Evolutionary conservation across 2,888 invertebrate species (phyloP).

Genomic region (Carterocephalus palaemon): DNA sequence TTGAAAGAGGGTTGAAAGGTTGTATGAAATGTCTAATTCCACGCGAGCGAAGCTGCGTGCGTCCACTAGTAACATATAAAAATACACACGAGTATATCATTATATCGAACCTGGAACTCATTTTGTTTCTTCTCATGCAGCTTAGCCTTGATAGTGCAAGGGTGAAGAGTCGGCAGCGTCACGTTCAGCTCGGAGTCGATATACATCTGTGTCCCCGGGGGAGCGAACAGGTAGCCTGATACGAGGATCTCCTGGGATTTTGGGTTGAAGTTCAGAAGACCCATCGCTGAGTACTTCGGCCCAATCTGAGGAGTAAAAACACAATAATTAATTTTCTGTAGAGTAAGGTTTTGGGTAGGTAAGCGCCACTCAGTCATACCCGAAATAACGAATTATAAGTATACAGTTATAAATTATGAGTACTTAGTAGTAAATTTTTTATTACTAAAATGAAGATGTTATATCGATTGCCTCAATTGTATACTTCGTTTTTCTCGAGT

Average conservation of each 20-base stretch:
- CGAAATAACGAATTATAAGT: too few relatives aligned
- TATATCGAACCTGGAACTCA: slow-evolving; percentile 85
- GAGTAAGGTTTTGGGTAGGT: too few relatives aligned
- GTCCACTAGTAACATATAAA: too few relatives aligned
- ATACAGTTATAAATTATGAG: neutral
- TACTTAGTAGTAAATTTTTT: neutral
- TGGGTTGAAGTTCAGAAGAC: slow-evolving; percentile 66
- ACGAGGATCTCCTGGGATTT: slow-evolving; percentile 60
- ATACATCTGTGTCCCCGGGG: slow-evolving; percentile 82
- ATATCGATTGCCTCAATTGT: too few relatives aligned
- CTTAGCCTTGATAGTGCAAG: slow-evolving; percentile 82
- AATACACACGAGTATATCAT: neutral
- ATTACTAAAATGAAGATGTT: too few relatives aligned
- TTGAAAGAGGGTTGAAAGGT: too few relatives aligned
- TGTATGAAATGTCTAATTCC: too few relatives aligned
- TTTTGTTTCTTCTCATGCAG: slow-evolving; percentile 82
- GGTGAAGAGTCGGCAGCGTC: slow-evolving; percentile 85
- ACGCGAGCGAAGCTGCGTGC: too few relatives aligned
- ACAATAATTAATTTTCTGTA: too few relatives aligned
- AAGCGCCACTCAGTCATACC: too few relatives aligned
- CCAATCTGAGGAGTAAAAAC: slow-evolving; percentile 50
- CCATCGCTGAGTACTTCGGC: slow-evolving; percentile 61
- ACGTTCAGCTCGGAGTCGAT: slow-evolving; percentile 85
- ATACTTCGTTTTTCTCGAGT: too few relatives aligned
- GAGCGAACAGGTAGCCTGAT: slow-evolving; percentile 78